phyloP scores from a whole-genome alignment of 2,797 vertebrate species.

The Galaxias olidus region DNA sequence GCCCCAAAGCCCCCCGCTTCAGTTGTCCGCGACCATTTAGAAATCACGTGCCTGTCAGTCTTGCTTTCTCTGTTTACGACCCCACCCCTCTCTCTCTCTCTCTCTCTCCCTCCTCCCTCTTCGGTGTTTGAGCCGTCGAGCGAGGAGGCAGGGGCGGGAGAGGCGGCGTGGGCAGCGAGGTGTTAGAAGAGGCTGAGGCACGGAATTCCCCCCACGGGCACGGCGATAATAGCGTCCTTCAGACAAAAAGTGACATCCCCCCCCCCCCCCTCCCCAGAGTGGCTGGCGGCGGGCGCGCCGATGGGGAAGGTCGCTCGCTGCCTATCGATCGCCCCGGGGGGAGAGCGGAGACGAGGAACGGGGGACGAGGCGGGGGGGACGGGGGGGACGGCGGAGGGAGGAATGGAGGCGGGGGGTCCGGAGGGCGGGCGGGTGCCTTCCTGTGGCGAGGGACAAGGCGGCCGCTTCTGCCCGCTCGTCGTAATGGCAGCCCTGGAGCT shows the following conservation, averaged over 20 bases:
- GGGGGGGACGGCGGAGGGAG: no score
- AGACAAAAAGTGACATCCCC: constrained; percentile 53
- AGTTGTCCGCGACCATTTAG: neutral
- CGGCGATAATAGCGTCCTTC: constrained; percentile 53
- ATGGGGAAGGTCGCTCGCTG: constrained; percentile 42
- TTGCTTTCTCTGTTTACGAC: neutral
- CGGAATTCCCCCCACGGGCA: constrained; percentile 41
- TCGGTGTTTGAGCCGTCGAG: no score
- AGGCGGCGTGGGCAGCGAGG: neutral
- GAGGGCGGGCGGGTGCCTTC: no score
- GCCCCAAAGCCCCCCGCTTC: neutral
- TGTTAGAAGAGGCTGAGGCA: constrained; percentile 27
- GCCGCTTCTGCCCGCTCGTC: no score
- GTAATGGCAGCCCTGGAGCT: no score
- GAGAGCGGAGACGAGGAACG: neutral
- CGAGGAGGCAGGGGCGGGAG: no score
- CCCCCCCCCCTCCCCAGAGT: constrained; percentile 19
- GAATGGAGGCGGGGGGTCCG: no score
- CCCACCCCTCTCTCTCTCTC: neutral
- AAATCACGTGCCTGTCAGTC: neutral
- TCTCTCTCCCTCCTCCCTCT: constrained; percentile 4
- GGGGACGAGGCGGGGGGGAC: no score
- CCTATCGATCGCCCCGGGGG: constrained; percentile 40
- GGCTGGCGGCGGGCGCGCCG: constrained; percentile 37
- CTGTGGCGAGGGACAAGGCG: no score